These are phyloP conservation scores for Malurus cyaneus DNA, from an alignment of 2,113 vertebrate genomes.

Conservation along the genomic window DNA sequence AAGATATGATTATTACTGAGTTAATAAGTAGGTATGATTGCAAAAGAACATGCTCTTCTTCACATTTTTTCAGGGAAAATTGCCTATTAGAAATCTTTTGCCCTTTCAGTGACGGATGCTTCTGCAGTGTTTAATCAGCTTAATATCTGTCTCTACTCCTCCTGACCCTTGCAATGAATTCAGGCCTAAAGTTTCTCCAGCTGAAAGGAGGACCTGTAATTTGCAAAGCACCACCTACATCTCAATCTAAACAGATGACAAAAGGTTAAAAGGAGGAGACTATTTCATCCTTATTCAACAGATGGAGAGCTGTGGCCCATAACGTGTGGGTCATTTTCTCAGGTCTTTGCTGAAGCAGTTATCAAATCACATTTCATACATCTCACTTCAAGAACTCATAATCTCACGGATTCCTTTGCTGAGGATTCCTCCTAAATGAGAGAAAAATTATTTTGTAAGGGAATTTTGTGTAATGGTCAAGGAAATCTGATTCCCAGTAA, in stretches of 20 bases:
- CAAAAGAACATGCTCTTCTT: background rate
- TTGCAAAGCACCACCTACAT: background rate
- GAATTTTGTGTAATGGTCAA: background rate
- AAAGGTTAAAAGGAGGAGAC: background rate
- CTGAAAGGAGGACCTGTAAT: background rate
- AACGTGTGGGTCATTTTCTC: background rate
- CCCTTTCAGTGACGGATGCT: background rate
- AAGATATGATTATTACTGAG: background rate
- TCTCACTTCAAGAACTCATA: background rate
- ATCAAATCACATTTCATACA: background rate
- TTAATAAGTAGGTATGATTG: slow-evolving; percentile 1
- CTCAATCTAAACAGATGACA: background rate
- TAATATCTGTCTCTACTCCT: background rate
- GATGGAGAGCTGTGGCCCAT: background rate
- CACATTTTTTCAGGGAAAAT: background rate
- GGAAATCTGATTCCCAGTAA: background rate
- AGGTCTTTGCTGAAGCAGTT: background rate
- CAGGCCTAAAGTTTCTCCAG: background rate
- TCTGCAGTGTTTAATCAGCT: background rate
- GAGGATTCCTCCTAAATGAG: background rate
- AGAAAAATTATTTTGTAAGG: background rate
- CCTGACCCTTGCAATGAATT: background rate
- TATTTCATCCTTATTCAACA: background rate
- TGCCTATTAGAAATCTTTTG: background rate
- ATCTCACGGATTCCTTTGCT: background rate